Percentiles rank a stretch among this genome's conserved stretches.
Evolutionary conservation across 23 tunicate species (phyloP).

Genomic region (Trididemnum nubilum): DNA sequence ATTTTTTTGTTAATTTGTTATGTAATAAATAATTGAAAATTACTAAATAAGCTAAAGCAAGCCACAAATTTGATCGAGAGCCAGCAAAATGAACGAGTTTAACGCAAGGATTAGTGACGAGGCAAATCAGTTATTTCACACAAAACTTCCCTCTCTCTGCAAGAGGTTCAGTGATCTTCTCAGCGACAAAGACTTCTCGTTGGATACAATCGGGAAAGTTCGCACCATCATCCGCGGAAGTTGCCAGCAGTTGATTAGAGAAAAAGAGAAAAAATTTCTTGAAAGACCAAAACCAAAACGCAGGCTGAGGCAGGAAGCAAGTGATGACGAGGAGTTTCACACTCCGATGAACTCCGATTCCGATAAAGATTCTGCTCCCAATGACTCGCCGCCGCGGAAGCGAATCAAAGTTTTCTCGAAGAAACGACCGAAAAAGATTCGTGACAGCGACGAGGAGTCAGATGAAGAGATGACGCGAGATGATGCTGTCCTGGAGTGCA

Average conservation of each 20-base stretch:
- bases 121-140: slow-evolving; percentile 41
- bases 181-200: slow-evolving; percentile 30
- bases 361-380: slow-evolving; percentile 34
- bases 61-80: not conserved
- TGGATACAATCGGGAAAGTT: slow-evolving; percentile 27
- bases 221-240: slow-evolving; percentile 31
- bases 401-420: slow-evolving; percentile 21
- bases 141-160: slow-evolving; percentile 42
- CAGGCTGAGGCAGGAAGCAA: slow-evolving; percentile 1
- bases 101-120: slow-evolving; percentile 33
- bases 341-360: slow-evolving; percentile 87
- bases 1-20: no score
- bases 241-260: slow-evolving; percentile 49
- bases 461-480: slow-evolving; percentile 41
- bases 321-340: slow-evolving; percentile 65
- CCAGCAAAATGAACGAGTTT: slow-evolving; percentile 51
- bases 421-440: slow-evolving; percentile 39
- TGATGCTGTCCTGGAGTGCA: slow-evolving; percentile 46
- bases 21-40: no score
- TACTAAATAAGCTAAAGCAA: no score
- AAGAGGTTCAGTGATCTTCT: slow-evolving; percentile 40
- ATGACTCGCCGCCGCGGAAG: slow-evolving; percentile 41
- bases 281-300: not conserved
- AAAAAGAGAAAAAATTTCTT: slow-evolving; percentile 19
- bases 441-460: slow-evolving; percentile 54